These are phyloP conservation scores for Euzophera pinguis DNA, from an alignment of 2,888 invertebrate species.

Conservation along the genomic window DNA sequence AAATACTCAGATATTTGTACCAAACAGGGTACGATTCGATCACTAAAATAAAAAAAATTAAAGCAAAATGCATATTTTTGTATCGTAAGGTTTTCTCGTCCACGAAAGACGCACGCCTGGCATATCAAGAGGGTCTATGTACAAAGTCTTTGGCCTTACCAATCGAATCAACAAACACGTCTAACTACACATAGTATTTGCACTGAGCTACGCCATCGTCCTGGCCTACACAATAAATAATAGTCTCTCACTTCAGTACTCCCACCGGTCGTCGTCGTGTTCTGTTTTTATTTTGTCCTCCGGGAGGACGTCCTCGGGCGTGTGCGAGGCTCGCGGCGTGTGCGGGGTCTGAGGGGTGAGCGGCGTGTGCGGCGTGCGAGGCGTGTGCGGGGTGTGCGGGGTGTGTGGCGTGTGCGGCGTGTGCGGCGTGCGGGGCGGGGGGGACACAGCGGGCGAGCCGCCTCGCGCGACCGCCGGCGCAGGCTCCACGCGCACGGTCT, in stretches of 20 bases:
- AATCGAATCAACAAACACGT: conserved; percentile 53
- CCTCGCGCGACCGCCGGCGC: conserved; percentile 83
- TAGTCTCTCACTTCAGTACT: conserved; percentile 61
- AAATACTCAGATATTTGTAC: conserved; percentile 71
- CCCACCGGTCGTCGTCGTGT: conserved; percentile 82
- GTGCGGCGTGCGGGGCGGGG: conserved; percentile 35
- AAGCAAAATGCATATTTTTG: conserved; percentile 77
- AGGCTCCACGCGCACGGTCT: conserved; percentile 88
- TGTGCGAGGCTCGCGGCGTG: conserved; percentile 37
- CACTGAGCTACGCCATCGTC: conserved; percentile 42
- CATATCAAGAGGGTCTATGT: conserved; percentile 58
- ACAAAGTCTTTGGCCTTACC: conserved; percentile 78
- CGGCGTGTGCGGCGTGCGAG: conserved; percentile 37
- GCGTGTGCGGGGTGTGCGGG: conserved; percentile 36
- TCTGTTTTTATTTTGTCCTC: conserved; percentile 80
- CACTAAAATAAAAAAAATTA: conserved; percentile 52
- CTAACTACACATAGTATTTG: conserved; percentile 51
- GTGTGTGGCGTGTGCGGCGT: conserved; percentile 37
- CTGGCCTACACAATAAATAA: conserved; percentile 41
- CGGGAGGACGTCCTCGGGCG: conserved; percentile 53
- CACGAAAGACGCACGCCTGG: conserved; percentile 40
- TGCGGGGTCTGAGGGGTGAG: conserved; percentile 37
- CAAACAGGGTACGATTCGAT: conserved; percentile 56
- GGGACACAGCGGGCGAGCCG: conserved; percentile 53
- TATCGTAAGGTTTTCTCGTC: conserved; percentile 61